Evolutionary conservation across 2,113 vertebrate species (phyloP), one percentile per base, ranked within the genome.

Genomic region (Nibea albiflora): DNA sequence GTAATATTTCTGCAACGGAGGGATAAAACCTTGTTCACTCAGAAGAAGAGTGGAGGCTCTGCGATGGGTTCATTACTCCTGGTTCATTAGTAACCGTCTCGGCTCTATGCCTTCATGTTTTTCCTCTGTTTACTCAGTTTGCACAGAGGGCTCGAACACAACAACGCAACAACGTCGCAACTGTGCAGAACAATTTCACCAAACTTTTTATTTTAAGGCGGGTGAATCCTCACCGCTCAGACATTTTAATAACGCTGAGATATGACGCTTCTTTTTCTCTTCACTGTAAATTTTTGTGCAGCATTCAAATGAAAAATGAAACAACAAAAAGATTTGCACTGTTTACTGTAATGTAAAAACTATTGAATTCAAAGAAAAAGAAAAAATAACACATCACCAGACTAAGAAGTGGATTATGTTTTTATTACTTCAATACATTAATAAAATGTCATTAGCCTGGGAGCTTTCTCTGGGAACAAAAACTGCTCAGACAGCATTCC

Each of bases 391-490:
- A 8, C 6, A 11, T 0, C 57, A 57, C 15, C 53, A 83, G 73
- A 86, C 74, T 76, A 56, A 88, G 62, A 77, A 83, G 61, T 78
- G 50, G 67, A 88, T 90, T 85, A 67, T 62, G 63, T 83, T 88
- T 89, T 91, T 83, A 85, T 85, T 74, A 85, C 39, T 14, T 73
- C 76, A 92, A 26, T 46, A 64, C 69, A 92, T 92, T 90, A 86
- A 90, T 85, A 87, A 84, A 88, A 80, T 85, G 78, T 80, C 84
- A 91, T 93, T 91, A 86, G 78, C 76, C 82, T 56, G 11, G 66
- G 80, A 89, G 75, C 78, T 78, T 76, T 80, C 77, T 84, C 57
- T 76, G 26, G 35, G 70, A 81, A 72, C 39, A 60, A 65, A 84
- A 85, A 81, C 49, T 75, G 88, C 88, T 46, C 83, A n/a, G 62